These are phyloP conservation scores for Atopsyche davidsoni DNA, from an alignment of 1,140 invertebrate genomes.

Conservation along the genomic window DNA sequence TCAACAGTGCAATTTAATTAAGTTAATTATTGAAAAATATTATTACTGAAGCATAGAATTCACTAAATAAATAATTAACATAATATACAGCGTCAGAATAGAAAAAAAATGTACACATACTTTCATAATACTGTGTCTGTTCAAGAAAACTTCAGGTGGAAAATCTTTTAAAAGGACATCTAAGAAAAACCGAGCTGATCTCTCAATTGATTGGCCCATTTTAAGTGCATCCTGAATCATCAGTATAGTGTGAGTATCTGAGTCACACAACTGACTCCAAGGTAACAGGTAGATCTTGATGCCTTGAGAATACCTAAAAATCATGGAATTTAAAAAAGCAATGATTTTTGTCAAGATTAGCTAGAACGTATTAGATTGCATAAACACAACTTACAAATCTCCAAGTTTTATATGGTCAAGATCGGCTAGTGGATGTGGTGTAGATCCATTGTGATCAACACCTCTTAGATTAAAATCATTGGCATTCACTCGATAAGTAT, in stretches of 20 bases:
- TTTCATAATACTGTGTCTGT: conserved; percentile 54
- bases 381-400: background rate
- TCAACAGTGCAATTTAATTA: too few species aligned
- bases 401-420: background rate
- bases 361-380: background rate
- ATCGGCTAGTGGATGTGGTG: background rate
- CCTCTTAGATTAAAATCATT: background rate
- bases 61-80: background rate
- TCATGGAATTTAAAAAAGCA: conserved; percentile 29
- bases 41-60: background rate
- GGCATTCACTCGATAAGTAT: too few species aligned
- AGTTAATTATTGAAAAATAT: too few species aligned
- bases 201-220: conserved; percentile 41
- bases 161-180: conserved; percentile 63
- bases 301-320: conserved; percentile 35
- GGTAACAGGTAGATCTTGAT: conserved; percentile 50
- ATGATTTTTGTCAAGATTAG: background rate
- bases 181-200: conserved; percentile 57
- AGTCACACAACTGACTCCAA: conserved; percentile 50
- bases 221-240: conserved; percentile 51
- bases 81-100: background rate
- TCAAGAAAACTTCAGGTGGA: conserved; percentile 63
- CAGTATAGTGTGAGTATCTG: conserved; percentile 50
- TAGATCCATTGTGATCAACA: background rate
- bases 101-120: conserved; percentile 37